Evolutionary conservation across 1,140 invertebrate genomes (phyloP), one percentile per base, ranked within the genome.

Genomic region (Dreissena polymorpha): DNA sequence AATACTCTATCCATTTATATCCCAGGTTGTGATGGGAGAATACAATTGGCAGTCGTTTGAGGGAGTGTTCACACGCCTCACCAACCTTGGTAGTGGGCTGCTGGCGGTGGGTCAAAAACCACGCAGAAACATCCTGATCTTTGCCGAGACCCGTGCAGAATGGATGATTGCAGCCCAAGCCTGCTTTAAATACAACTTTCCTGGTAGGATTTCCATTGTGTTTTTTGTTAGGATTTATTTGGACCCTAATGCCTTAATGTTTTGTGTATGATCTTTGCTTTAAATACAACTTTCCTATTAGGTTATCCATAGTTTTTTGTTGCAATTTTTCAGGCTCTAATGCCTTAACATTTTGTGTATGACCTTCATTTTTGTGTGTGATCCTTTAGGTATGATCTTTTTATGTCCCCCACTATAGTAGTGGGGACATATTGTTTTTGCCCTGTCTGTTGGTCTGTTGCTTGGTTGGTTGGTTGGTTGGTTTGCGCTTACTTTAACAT

Each of bases 121-220:
- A 0, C 94, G 94, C 12, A 93, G 95, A 70, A 97, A 97, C 87
- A 93, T 99, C 81, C 96, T 97, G 21, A 97, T 99, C 87, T 99
- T 99, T 93, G 97, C 98, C 0, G 99, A 99, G 94, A 99, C 98
- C 0, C 94, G 98, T 85, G 96, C 96, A 27, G 98, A 99, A 94
- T 99, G 98, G 98, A 96, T 99, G 95, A 95, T 99, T 55, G 96
- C 97, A 0, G 97, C 98, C 8, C 96, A 99, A 90, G 97, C 97
- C 65, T 96, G 97, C 91, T 98, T 99, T 93, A 98, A 97, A 90
- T 97, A 97, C 92, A 97, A 97, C 91, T 96, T 97, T 91, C 95
- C 97, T 86, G 94, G 96, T 96, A 87, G 90, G 89, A 18, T 39
- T 29, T 16, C n/a, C n/a, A 71, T 1, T 50, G 0, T 68, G 65